A percentile compares a stretch with the other conserved stretches of the same genome.
phyloP scores from a whole-genome alignment of 2,113 vertebrate genomes.

The Petromus typicus region DNA sequence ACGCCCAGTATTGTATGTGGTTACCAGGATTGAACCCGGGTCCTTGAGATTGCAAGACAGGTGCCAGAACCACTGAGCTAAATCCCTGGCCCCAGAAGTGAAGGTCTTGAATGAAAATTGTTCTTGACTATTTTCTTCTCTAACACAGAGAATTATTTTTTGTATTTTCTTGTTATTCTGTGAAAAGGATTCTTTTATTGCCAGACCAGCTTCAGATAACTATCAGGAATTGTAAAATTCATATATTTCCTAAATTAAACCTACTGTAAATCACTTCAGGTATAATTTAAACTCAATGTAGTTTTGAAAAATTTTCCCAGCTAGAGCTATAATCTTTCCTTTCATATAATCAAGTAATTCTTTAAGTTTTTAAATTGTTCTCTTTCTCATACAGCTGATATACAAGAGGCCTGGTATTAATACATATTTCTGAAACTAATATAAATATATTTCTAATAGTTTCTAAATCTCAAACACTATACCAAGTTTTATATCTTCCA shows the following conservation, averaged over 20 bases:
- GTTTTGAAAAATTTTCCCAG: conserved; percentile 8
- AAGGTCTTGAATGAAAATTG: conserved; percentile 28
- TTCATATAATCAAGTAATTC: conserved; percentile 30
- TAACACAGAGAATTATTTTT: background rate
- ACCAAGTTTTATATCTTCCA: conserved; percentile 14
- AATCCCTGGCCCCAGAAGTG: too few species aligned
- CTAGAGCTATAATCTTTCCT: background rate
- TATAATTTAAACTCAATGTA: conserved; percentile 25
- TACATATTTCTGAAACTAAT: background rate
- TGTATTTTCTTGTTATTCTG: background rate
- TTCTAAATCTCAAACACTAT: conserved; percentile 38
- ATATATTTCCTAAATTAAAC: conserved; percentile 28
- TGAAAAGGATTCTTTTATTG: conserved; percentile 45
- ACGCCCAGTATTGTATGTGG: too few species aligned
- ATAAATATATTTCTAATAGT: background rate
- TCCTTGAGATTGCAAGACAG: too few species aligned
- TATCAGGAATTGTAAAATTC: conserved; percentile 13
- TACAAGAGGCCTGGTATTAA: background rate
- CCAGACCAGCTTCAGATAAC: conserved; percentile 19
- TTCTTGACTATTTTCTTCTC: conserved; percentile 28
- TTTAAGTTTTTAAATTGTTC: conserved; percentile 18
- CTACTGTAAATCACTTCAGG: conserved; percentile 16
- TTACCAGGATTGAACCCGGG: too few species aligned
- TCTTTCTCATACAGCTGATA: background rate
- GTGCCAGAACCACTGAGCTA: too few species aligned